Base-by-base conservation (phyloP, 1,140 invertebrate genomes). In the Sesamia nonagrioides region DNA sequence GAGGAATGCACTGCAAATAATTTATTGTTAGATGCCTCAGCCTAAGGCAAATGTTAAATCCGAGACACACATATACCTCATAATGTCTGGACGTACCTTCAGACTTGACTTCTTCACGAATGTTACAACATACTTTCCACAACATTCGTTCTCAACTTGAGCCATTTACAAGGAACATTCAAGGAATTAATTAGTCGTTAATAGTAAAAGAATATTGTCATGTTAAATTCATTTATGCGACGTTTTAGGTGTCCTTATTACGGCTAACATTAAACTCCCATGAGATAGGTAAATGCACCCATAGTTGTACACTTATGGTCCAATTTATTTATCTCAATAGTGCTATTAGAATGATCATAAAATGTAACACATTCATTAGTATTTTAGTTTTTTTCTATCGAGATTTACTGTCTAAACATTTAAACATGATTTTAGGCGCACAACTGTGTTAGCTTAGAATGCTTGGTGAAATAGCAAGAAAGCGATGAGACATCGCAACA, bases 161-260 rank as follows among this genome's bases (percentile, higher is more conserved):
- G 74, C 74, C 61, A 68, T 77, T 72, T 54, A n/a, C 48, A 54
- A 77, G 74, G 74, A 77, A 77, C 74, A 77, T 77, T 77, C 58
- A 77, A 68, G 68, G 21, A 63, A 76, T 54, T 13, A 15, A 33
- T 63, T 75, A 60, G 35, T 60, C 37, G 72, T 75, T 54, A 27
- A 54, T 68, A 66, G 33, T 77, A 52, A 76, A 63, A 76, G 27
- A 68, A 66, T 77, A 77, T 77, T 77, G 74, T 77, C 74, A 54
- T 52, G 74, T 54, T 77, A 77, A 77, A 77, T 77, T 77, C 74
- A 77, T 77, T 27, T 40, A 33, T 42, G 40, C 37, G 69, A 72
- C 60, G 61, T 68, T 15, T 66, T 33, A 27, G 27, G 68, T 68
- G 61, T 40, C 40, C 56, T 35, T 48, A 9, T 63, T 73, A 45